Conservation (phyloP, 1,140 invertebrate species). For the Drosophila ambigua region DNA sequence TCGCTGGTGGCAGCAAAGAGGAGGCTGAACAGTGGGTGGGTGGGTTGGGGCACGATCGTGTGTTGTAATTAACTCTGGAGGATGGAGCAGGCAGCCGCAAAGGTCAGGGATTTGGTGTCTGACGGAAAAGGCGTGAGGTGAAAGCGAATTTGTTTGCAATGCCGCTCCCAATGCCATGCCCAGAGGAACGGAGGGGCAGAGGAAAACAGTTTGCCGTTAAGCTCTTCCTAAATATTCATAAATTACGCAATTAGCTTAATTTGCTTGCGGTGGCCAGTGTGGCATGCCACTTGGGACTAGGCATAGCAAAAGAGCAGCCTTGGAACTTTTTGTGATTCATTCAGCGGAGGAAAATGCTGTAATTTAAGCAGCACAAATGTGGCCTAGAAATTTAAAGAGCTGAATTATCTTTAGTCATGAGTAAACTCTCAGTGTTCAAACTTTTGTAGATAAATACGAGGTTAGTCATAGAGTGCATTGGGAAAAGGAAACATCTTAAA, state of each 20-base stretch:
- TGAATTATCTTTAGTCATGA: too few relatives aligned
- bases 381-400: too few relatives aligned
- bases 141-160: conserved; percentile 61
- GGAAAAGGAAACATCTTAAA: too few relatives aligned
- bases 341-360: too few relatives aligned
- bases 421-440: too few relatives aligned
- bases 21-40: conserved; percentile 1
- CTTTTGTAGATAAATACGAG: too few relatives aligned
- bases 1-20: conserved; percentile 9
- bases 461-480: too few relatives aligned
- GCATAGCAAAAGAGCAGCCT: conserved; percentile 17
- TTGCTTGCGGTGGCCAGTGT: conserved; percentile 8
- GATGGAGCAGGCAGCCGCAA: conserved; percentile 47
- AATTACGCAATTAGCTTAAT: conserved; percentile 52
- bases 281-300: not conserved
- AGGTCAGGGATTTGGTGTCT: conserved; percentile 74
- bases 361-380: too few relatives aligned
- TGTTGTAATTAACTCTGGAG: conserved; percentile 66
- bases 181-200: not conserved
- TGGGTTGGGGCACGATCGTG: conserved; percentile 25
- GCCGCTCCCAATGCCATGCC: not conserved
- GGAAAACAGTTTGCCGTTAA: conserved; percentile 1
- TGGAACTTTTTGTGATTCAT: too few relatives aligned
- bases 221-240: conserved; percentile 44
- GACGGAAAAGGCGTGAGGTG: conserved; percentile 48